phyloP scores from a whole-genome alignment of 2,888 invertebrate species.

The Hipparchia semele region DNA sequence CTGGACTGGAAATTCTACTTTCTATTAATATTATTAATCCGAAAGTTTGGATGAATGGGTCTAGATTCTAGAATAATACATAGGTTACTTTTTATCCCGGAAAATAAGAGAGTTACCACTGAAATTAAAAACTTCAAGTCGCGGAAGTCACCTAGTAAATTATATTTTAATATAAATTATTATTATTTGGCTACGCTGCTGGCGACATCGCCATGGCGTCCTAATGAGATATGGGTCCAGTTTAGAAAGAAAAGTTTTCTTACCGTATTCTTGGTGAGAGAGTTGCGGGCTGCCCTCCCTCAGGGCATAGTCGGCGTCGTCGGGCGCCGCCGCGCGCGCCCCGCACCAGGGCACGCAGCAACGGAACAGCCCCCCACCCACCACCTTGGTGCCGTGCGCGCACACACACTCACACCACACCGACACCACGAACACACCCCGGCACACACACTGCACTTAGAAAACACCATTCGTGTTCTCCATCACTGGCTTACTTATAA shows the following conservation, averaged over 20 bases:
- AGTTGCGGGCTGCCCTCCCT: conserved; percentile 73
- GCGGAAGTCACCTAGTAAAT: too few relatives aligned
- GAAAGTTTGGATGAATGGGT: too few relatives aligned
- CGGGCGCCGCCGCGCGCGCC: conserved; percentile 86
- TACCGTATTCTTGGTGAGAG: conserved; percentile 67
- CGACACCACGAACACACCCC: conserved; percentile 40
- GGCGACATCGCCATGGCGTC: not conserved
- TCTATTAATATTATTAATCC: too few relatives aligned
- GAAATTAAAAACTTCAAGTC: too few relatives aligned
- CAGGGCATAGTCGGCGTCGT: conserved; percentile 81
- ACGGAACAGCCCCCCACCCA: conserved; percentile 90
- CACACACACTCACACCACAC: conserved; percentile 49
- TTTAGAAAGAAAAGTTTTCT: conserved; percentile 44
- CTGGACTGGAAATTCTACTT: too few relatives aligned
- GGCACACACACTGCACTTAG: conserved; percentile 43
- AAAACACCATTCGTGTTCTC: conserved; percentile 42
- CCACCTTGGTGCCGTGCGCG: conserved; percentile 84
- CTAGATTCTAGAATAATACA: too few relatives aligned
- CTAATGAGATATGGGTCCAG: not conserved
- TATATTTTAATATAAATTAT: not conserved
- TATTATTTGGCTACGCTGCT: not conserved
- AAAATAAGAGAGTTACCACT: too few relatives aligned
- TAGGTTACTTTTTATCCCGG: too few relatives aligned
- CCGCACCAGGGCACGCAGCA: conserved; percentile 93
- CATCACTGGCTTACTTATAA: conserved; percentile 31